Percentiles rank a stretch among this genome's conserved stretches.
Conservation (phyloP, 2,113 vertebrate species). For the Catagonus wagneri region DNA sequence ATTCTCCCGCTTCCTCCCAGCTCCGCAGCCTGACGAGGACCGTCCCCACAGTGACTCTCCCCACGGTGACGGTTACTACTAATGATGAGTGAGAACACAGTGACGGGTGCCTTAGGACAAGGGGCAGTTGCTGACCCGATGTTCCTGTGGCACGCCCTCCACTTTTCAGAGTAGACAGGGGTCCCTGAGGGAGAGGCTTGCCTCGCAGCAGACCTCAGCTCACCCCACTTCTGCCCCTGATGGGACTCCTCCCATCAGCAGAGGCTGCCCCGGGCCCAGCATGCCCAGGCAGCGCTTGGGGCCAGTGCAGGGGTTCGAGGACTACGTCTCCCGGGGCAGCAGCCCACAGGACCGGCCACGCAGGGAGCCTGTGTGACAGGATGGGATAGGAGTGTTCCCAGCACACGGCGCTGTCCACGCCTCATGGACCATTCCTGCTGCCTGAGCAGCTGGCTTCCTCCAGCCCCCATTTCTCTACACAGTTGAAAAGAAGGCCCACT, state of each 20-base stretch:
- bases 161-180: background rate
- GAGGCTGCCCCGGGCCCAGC: rapidly evolving
- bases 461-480: background rate
- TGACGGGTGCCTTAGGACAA: background rate
- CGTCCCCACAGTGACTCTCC: background rate
- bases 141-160: no score
- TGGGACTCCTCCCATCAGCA: rapidly evolving
- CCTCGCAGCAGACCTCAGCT: background rate
- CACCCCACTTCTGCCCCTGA: background rate
- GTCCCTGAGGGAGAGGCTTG: background rate
- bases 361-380: rapidly evolving
- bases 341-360: background rate
- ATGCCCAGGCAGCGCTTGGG: background rate
- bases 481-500: background rate
- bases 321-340: rapidly evolving
- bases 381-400: background rate
- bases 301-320: background rate
- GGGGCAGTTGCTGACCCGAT: background rate
- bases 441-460: background rate
- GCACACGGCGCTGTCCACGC: no score
- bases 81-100: background rate
- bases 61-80: background rate
- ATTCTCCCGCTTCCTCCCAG: background rate
- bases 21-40: background rate
- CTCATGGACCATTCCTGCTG: no score